Conservation (phyloP, 1,140 invertebrate genomes). For the Drosophila albomicans region DNA sequence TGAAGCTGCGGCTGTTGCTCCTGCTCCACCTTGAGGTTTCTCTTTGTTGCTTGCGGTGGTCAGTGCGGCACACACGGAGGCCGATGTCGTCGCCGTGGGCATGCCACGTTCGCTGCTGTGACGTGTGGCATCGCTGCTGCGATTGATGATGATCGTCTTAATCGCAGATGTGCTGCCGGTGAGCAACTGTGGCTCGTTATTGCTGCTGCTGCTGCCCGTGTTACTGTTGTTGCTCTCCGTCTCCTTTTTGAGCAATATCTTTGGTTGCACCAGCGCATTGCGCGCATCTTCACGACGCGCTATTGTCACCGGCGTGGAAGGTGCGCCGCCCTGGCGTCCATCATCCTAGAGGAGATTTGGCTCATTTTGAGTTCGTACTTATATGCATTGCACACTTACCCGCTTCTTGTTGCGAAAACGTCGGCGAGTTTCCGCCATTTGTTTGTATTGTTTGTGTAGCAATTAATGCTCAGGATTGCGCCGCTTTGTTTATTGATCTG, state of each 20-base stretch:
- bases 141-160: constrained; percentile 70
- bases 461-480: too few relatives aligned
- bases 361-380: background rate
- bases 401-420: constrained; percentile 68
- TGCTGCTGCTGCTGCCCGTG: constrained; percentile 39
- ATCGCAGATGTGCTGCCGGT: constrained; percentile 17
- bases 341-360: constrained; percentile 42
- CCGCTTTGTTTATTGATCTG: too few relatives aligned
- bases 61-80: constrained; percentile 51
- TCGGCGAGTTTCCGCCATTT: constrained; percentile 61
- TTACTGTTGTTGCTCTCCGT: constrained; percentile 26
- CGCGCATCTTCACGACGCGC: constrained; percentile 63
- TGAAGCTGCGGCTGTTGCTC: background rate
- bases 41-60: constrained; percentile 19
- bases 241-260: constrained; percentile 71
- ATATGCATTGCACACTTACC: constrained; percentile 18
- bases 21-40: background rate
- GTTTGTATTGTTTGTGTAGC: background rate
- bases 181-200: constrained; percentile 27
- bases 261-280: constrained; percentile 51
- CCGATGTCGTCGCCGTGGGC: background rate
- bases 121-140: constrained; percentile 44
- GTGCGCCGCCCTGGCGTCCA: constrained; percentile 4
- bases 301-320: constrained; percentile 56
- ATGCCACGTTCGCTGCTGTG: constrained; percentile 23